These are phyloP conservation scores for Montifringilla adamsi DNA, from an alignment of 2,113 vertebrate genomes.

Conservation along the genomic window DNA sequence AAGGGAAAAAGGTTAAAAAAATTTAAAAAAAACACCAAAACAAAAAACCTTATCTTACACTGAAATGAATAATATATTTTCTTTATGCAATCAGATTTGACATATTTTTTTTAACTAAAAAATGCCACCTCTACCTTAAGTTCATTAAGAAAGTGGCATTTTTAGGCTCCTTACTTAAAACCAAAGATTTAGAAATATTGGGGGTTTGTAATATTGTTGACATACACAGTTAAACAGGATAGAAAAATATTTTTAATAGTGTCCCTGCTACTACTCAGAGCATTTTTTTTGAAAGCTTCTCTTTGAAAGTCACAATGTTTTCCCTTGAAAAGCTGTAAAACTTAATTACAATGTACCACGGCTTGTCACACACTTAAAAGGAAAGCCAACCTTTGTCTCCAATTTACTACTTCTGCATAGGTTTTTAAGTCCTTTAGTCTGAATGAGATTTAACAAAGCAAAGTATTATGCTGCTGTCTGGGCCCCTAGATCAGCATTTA, in stretches of 20 bases:
- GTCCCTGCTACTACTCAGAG: not conserved
- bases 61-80: not conserved
- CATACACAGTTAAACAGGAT: not conserved
- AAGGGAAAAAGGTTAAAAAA: not conserved
- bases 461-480: not conserved
- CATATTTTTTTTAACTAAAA: rapidly evolving
- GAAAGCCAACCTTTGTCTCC: not conserved
- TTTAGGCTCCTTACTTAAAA: not conserved
- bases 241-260: not conserved
- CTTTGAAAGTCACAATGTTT: not conserved
- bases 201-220: not conserved
- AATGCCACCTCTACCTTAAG: not conserved
- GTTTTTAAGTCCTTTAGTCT: not conserved
- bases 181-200: not conserved
- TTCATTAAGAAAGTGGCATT: not conserved
- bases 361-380: not conserved
- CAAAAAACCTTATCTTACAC: not conserved
- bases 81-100: not conserved
- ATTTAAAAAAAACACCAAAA: not conserved
- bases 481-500: not conserved
- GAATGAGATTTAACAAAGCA: not conserved
- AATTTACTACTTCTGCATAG: rapidly evolving
- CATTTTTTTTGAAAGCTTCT: not conserved
- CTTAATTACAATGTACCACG: not conserved
- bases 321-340: not conserved